Evolutionary conservation across 2,113 vertebrate species (phyloP), one percentile per base, ranked within the genome.

Genomic region (Stomatorhinus ivindoensis): DNA sequence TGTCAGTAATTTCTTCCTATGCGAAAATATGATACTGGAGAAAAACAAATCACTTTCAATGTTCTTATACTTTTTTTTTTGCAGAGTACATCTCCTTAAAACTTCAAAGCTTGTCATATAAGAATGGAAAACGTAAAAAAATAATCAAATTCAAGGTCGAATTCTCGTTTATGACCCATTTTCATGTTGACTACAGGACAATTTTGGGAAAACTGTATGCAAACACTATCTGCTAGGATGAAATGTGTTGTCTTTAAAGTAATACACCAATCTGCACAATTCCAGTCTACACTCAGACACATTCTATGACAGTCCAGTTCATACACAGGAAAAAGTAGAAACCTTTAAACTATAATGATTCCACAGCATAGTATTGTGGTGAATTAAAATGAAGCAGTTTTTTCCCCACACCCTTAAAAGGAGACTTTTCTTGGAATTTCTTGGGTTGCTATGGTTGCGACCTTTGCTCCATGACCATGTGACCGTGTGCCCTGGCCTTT

Each of bases 1-100:
- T 19, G 73, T 88, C 58, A 69, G 24, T 73, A 31, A n/a, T 31
- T 73, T 73, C 10, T 46, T 21, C 19, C 24, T 46, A 2, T 48
- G 61, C n/a, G 44, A 73, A 88, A 88, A 88, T 21, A 47, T 58
- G 87, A 73, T 31, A 88, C 24, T 86, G 83, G 46, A 86, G 46
- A 44, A 21, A 51, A 84, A 46, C 24, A 61, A 61, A 27, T 61
- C 58, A 21, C 24, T 47, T 84, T n/a, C 80, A 11, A 21, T 73
- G 65, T 69, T 24, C 7, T 65, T 11, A 31, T 27, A 69, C 65
- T 1, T 73, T 61, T 73, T 69, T 3, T 42, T 42, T 42, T 69
- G 1, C 69, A 39, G 31, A 73, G 35, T 73, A 31, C 13, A 73
- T 35, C 31, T 73, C 24, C 61, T 69, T 69, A 69, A 69, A 69